Evolutionary conservation across 2,113 vertebrate genomes (phyloP), one percentile per base, ranked within the genome.

Genomic region (Etia nguti): DNA sequence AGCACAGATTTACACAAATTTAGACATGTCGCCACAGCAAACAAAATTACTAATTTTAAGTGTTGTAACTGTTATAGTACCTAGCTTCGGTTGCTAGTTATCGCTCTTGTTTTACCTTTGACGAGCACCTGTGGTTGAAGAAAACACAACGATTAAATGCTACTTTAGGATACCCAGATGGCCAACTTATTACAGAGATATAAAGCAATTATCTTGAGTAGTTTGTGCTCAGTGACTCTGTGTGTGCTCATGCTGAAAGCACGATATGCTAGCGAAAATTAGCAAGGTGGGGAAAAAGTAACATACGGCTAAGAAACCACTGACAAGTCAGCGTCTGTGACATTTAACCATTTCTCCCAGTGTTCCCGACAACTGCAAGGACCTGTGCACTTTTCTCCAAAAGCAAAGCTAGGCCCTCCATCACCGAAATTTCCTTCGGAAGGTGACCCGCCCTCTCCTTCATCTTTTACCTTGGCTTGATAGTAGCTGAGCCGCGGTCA

Each of bases 381-480:
- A 68, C 20, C 65, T 13, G 15, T 4, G 24, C 18, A 75, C 86
- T 81, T 86, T 11, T 26, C 50, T 36, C 26, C n/a, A 5, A 46
- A 7, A 34, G 22, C 48, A 46, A 83, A 38, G 31, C 92, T 95
- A 95, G 95, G 94, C 95, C 96, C 79, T 92, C 88, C 91, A 95
- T 94, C 94, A 94, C 93, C 95, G 97, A 96, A 68, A 94, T 97
- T 97, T 96, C 94, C 94, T 95, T 90, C 59, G 92, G 92, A 93
- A 95, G 95, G 87, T 92, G 90, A 96, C 93, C 94, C 94, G 90
- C 94, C 94, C 93, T 90, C 95, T 90, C 86, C 88, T 90, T 93
- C 94, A 94, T 94, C 91, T 89, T 93, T 96, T 97, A 96, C 98
- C 98, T 98, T 93, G 97, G 96, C 94, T 98, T 98, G 91, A 97